phyloP scores from a whole-genome alignment of 2,888 invertebrate genomes.

The Loripinus fragilis region DNA sequence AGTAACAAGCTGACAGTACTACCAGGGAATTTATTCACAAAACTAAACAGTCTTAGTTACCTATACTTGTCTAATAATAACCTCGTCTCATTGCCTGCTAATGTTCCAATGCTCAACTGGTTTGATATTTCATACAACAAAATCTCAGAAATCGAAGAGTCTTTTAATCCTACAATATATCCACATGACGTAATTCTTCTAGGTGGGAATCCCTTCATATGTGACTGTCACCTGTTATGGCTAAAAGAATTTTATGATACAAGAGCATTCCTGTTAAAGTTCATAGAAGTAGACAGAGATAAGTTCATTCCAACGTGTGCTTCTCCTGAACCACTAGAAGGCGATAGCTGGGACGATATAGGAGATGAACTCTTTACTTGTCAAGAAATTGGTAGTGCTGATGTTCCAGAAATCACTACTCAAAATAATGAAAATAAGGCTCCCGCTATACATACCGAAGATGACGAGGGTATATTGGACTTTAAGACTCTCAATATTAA shows the following conservation, averaged over 20 bases:
- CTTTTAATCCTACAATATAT: constrained; percentile 49
- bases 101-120: constrained; percentile 60
- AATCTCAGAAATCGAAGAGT: constrained; percentile 45
- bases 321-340: constrained; percentile 50
- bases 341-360: constrained; percentile 62
- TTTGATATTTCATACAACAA: constrained; percentile 61
- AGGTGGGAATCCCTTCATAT: constrained; percentile 62
- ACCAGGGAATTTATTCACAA: constrained; percentile 37
- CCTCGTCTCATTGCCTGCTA: constrained; percentile 45
- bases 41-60: constrained; percentile 41
- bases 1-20: constrained; percentile 48
- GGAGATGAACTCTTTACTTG: constrained; percentile 65
- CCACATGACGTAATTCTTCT: constrained; percentile 62
- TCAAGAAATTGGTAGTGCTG: neutral
- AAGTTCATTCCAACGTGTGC: constrained; percentile 67
- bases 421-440: constrained; percentile 26
- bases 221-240: constrained; percentile 63
- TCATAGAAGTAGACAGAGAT: constrained; percentile 31
- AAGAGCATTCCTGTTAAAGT: constrained; percentile 65
- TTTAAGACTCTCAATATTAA: constrained; percentile 43
- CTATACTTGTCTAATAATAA: constrained; percentile 57
- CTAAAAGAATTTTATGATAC: constrained; percentile 65
- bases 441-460: neutral
- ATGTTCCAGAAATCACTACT: neutral
- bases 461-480: constrained; percentile 30